Percentiles rank a stretch among this genome's conserved stretches.
Conservation (phyloP, 2,888 invertebrate species). For the Trilocha varians region DNA sequence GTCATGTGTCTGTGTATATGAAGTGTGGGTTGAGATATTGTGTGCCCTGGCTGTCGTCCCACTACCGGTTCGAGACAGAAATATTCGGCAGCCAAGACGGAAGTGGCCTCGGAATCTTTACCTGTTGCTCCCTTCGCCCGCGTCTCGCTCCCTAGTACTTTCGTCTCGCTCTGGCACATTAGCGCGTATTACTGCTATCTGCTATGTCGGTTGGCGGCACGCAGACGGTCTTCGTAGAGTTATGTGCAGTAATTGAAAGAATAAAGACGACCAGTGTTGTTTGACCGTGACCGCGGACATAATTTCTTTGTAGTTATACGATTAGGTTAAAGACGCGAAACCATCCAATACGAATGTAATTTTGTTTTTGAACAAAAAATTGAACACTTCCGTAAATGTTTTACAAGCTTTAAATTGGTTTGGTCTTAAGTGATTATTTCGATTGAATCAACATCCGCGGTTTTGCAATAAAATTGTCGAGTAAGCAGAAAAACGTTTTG, state of each 20-base stretch:
- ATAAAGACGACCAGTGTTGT: constrained; percentile 53
- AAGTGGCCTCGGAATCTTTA: constrained; percentile 74
- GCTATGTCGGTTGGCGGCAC: no score
- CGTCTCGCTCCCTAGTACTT: constrained; percentile 42
- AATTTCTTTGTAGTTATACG: constrained; percentile 44
- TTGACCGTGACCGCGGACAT: constrained; percentile 65
- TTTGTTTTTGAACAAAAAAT: not conserved
- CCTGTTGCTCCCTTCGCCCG: constrained; percentile 72
- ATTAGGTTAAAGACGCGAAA: not conserved
- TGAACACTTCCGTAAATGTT: not conserved
- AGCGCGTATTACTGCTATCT: constrained; percentile 25
- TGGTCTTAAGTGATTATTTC: no score
- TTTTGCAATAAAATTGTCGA: no score
- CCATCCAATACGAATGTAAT: constrained; percentile 1
- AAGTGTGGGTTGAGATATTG: constrained; percentile 37
- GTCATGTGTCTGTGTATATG: constrained; percentile 25
- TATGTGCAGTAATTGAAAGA: constrained; percentile 60
- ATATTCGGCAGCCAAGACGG: constrained; percentile 74
- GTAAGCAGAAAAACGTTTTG: no score
- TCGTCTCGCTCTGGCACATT: constrained; percentile 47
- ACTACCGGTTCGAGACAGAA: constrained; percentile 74
- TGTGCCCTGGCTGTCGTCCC: constrained; percentile 65
- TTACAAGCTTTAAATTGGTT: not conserved
- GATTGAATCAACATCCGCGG: no score
- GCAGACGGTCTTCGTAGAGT: constrained; percentile 48